Evolutionary conservation across 2,113 vertebrate species (phyloP), one percentile per base, ranked within the genome.

Genomic region (Melanocharis versteri): DNA sequence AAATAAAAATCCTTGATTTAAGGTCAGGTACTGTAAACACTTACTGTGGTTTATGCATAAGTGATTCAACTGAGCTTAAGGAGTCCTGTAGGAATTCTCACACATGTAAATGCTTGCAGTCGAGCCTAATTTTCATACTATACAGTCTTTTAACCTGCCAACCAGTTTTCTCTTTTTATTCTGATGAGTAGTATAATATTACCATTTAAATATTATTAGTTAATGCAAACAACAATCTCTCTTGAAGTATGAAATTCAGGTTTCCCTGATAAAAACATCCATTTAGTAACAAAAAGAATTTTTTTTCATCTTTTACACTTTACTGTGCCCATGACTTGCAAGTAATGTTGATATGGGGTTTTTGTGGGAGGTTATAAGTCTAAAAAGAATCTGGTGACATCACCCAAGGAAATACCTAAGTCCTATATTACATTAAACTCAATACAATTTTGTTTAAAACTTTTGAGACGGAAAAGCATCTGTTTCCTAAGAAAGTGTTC

Each of bases 371-470:
- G 30, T 76, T 90, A 23, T 37, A 54, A 78, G 50, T 58, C 39
- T n/a, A 75, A 87, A 90, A 85, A 90, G 15, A 90, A 84, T 58
- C 81, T 88, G 39, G 71, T 94, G 84, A 93, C 82, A 94, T 87
- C 89, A 93, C 35, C 33, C 83, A 78, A 94, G 83, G 79, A 93
- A 96, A 97, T 89, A 89, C 64, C 75, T 69, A 85, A 85, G 69
- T 69, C 61, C 84, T 70, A 53, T 65, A 94, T 68, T 86, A 73
- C n/a, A 70, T 87, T 93, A 47, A 90, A 91, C 53, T 94, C 75
- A 76, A 75, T 72, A 94, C 65, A 87, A 83, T 82, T 68, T 83
- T 97, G 58, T 80, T 94, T 85, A 83, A 95, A 93, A 64, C 70
- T 85, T 83, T 80, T 47, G 87, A 93, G 94, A 96, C 66, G 82